A percentile compares a stretch with the other conserved stretches of the same genome.
Conservation (phyloP, 2,888 invertebrate genomes). For the Cremastobaeus sp. region DNA sequence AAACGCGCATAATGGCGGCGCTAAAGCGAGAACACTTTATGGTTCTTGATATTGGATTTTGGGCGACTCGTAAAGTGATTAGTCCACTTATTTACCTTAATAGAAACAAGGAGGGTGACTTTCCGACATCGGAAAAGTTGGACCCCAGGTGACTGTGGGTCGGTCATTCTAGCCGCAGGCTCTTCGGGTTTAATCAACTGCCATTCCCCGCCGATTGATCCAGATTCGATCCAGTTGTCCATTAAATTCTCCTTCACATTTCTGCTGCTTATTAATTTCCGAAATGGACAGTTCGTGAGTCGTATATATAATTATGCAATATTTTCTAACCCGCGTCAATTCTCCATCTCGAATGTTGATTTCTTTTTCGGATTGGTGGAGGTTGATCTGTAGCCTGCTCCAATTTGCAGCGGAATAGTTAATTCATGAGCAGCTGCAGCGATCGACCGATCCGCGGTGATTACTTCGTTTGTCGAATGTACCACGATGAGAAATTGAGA, state of each 20-base stretch:
- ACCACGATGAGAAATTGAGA: constrained; percentile 54
- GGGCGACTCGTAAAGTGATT: constrained; percentile 15
- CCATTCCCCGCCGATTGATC: constrained; percentile 55
- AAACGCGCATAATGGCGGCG: too few species aligned
- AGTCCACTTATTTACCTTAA: constrained; percentile 30
- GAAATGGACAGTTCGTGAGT: too few species aligned
- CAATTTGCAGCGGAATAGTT: constrained; percentile 21
- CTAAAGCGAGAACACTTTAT: not conserved
- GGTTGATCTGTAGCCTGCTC: not conserved
- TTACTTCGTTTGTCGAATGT: constrained; percentile 35
- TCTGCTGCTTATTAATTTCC: too few species aligned
- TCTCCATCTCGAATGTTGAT: too few species aligned
- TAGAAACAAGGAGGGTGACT: constrained; percentile 37
- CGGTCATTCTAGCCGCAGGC: constrained; percentile 60
- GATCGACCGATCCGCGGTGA: constrained; percentile 28
- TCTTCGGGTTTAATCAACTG: constrained; percentile 66
- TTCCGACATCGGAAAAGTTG: constrained; percentile 35
- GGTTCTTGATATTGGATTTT: constrained; percentile 4
- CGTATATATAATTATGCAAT: too few species aligned
- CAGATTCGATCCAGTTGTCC: constrained; percentile 64
- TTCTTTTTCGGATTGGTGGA: too few species aligned
- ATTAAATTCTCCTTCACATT: constrained; percentile 59
- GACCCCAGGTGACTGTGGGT: constrained; percentile 41
- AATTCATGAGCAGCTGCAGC: constrained; percentile 25
- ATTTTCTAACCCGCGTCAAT: too few species aligned